Evolutionary conservation across 2,888 invertebrate species (phyloP).

Genomic region (Lydus trimaculatus): DNA sequence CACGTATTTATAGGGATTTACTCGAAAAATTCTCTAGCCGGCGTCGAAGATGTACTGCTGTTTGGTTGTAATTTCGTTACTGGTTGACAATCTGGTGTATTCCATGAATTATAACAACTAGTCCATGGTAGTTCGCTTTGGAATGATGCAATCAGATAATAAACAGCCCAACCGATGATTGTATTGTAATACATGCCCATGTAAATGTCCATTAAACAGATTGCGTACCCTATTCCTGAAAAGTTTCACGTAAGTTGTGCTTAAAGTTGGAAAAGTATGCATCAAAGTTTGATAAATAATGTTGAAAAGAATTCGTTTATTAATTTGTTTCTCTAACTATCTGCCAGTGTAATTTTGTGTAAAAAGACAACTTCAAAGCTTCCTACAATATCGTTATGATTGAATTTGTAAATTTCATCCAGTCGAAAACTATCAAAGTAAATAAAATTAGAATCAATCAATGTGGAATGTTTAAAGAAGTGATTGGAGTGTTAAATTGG

Average conservation of each 20-base stretch:
- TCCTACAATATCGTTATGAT: too few relatives aligned
- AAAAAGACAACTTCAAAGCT: too few relatives aligned
- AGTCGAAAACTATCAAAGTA: neutral
- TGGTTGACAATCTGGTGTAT: constrained; percentile 77
- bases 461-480: constrained; percentile 14
- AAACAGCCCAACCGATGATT: constrained; percentile 95
- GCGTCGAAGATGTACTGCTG: constrained; percentile 70
- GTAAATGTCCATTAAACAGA: constrained; percentile 94
- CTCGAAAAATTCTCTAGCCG: constrained; percentile 91
- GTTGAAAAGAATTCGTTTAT: neutral
- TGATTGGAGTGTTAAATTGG: constrained; percentile 34
- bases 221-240: constrained; percentile 93
- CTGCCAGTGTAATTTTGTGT: too few relatives aligned
- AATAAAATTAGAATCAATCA: neutral
- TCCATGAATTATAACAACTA: constrained; percentile 86
- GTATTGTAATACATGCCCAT: constrained; percentile 98
- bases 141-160: constrained; percentile 86
- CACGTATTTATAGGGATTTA: constrained; percentile 63
- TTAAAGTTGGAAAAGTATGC: neutral
- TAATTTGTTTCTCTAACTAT: neutral
- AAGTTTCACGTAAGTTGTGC: too few relatives aligned
- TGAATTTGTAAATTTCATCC: neutral
- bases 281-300: neutral
- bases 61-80: constrained; percentile 62
- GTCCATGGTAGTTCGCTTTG: constrained; percentile 86